Evolutionary conservation across 2,888 invertebrate species (phyloP).

Genomic region (Cylindroiulus punctatus): DNA sequence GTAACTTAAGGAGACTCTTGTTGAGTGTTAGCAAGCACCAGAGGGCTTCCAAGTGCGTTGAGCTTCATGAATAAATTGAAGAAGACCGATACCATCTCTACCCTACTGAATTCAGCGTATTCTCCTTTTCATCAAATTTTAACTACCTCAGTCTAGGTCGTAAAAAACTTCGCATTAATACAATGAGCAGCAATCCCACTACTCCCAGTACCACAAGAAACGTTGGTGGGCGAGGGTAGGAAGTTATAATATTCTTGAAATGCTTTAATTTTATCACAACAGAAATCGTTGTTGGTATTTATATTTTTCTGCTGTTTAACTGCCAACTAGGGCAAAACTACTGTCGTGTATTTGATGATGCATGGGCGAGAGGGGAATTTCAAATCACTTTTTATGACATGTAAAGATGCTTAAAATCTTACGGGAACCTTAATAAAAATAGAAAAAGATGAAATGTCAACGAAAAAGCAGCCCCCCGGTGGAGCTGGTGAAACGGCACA

Average conservation of each 20-base stretch:
- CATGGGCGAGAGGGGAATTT: neutral
- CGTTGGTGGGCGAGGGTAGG: neutral
- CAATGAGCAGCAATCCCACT: neutral
- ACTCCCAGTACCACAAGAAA: neutral
- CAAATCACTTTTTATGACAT: neutral
- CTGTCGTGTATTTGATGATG: neutral
- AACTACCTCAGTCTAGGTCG: neutral
- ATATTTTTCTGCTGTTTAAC: neutral
- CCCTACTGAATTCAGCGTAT: neutral
- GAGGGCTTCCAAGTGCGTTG: neutral
- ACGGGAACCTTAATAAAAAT: neutral
- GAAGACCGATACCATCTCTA: neutral
- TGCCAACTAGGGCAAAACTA: neutral
- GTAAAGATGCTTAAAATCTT: constrained; percentile 1
- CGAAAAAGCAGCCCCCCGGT: neutral
- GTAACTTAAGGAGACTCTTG: neutral
- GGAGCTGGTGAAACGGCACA: neutral
- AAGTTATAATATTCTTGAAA: neutral
- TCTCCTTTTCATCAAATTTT: neutral
- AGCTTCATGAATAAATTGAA: neutral
- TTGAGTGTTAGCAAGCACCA: neutral
- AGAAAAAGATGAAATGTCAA: neutral
- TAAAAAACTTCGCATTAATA: neutral
- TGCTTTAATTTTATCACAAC: neutral
- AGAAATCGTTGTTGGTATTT: neutral